Evolutionary conservation across 2,797 vertebrate species (phyloP).

Genomic region (Tenualosa thibaudeaui): DNA sequence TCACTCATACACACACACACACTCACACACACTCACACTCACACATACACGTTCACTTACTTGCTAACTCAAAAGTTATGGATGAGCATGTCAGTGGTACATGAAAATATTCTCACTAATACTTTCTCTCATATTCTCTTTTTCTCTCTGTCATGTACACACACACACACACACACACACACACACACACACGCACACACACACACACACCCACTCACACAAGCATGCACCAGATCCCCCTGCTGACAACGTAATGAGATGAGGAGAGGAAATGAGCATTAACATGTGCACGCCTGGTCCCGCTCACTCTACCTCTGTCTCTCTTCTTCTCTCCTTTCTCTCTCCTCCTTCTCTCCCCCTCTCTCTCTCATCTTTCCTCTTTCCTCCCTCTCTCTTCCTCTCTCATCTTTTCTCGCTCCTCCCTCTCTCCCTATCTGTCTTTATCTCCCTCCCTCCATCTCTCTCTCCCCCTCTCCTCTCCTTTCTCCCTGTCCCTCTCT

Average conservation of each 20-base stretch:
- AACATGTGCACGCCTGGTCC: not conserved
- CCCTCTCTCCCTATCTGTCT: not conserved
- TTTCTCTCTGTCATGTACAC: not conserved
- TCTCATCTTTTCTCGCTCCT: not conserved
- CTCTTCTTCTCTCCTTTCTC: not conserved
- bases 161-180: not conserved
- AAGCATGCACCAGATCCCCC: not conserved
- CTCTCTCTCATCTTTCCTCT: not conserved
- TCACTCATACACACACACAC: not conserved
- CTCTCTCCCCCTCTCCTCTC: no score
- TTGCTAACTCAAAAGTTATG: not conserved
- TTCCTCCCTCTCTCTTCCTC: not conserved
- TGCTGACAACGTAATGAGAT: conserved; percentile 35
- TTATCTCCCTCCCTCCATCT: not conserved
- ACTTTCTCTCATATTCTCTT: not conserved
- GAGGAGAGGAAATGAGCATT: conserved; percentile 29
- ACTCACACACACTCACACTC: not conserved
- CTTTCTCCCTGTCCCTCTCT: not conserved
- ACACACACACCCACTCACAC: not conserved
- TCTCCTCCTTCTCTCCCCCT: not conserved
- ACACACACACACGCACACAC: not conserved
- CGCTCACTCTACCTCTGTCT: not conserved
- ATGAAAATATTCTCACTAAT: not conserved
- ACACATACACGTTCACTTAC: not conserved
- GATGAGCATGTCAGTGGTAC: not conserved